phyloP scores from a whole-genome alignment of 2,113 vertebrate genomes.

The Sceloporus tristichus region DNA sequence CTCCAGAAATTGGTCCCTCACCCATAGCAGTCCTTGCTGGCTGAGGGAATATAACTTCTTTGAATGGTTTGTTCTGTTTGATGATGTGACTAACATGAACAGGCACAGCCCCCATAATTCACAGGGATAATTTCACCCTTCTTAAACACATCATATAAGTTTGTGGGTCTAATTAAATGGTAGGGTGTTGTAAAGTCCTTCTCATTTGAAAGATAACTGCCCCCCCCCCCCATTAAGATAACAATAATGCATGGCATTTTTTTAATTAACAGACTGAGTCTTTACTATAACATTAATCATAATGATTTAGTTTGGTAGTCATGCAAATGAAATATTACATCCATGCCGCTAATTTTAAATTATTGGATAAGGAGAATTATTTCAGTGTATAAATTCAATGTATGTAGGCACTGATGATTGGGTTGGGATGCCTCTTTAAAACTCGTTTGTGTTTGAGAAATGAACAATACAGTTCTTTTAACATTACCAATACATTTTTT shows the following conservation, averaged over 20 bases:
- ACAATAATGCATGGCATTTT: constrained; percentile 14
- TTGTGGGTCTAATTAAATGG: constrained; percentile 18
- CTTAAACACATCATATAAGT: constrained; percentile 16
- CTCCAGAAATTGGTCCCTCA: too few relatives aligned
- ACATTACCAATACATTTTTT: rapidly evolving
- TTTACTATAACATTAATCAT: constrained; percentile 17
- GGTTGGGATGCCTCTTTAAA: not conserved
- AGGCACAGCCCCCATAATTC: constrained; percentile 1
- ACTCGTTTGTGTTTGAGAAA: not conserved
- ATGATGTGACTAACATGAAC: not conserved
- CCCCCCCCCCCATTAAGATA: constrained; percentile 35
- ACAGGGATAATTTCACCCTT: not conserved
- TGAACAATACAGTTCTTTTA: not conserved
- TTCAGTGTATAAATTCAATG: not conserved
- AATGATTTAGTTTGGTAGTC: constrained; percentile 26
- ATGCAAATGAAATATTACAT: constrained; percentile 26
- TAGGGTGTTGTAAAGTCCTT: not conserved
- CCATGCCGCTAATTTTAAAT: constrained; percentile 34
- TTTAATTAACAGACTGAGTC: constrained; percentile 22
- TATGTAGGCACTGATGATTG: constrained; percentile 16
- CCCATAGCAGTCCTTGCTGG: too few relatives aligned
- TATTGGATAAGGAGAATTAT: constrained; percentile 34
- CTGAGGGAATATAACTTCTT: too few relatives aligned
- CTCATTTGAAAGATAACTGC: not conserved
- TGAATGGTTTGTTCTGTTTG: too few relatives aligned